Evolutionary conservation across 2,888 invertebrate genomes (phyloP).

Genomic region (Ganaspis brasiliensis): DNA sequence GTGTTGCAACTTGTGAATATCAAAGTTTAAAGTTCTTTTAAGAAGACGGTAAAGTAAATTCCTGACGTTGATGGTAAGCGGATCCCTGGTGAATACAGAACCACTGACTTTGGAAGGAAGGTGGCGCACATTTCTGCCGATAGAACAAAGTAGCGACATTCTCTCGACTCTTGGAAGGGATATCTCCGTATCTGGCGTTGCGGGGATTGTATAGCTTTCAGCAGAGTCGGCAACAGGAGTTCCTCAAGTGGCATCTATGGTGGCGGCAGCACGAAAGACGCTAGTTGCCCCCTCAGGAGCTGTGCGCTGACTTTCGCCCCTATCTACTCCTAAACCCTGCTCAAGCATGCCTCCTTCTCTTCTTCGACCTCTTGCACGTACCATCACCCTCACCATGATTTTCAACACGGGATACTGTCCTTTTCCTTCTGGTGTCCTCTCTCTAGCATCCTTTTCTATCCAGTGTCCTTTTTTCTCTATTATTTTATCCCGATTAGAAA

Average conservation of each 20-base stretch:
- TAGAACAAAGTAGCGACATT: conserved; percentile 43
- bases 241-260: conserved; percentile 72
- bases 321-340: conserved; percentile 71
- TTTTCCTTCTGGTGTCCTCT: conserved; percentile 44
- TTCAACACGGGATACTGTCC: conserved; percentile 13
- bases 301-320: conserved; percentile 76
- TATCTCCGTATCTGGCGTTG: conserved; percentile 23
- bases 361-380: conserved; percentile 60
- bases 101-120: conserved; percentile 18
- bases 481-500: no score
- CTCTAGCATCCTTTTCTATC: conserved; percentile 43
- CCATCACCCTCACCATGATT: conserved; percentile 29
- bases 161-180: conserved; percentile 49
- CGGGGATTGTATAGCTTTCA: conserved; percentile 73
- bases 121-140: conserved; percentile 39
- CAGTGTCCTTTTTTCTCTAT: conserved; percentile 23
- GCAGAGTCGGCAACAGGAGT: conserved; percentile 77
- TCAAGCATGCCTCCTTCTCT: conserved; percentile 63
- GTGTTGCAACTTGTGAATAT: not conserved
- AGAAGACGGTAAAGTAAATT: conserved; percentile 22
- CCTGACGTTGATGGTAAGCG: conserved; percentile 6
- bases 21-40: not conserved
- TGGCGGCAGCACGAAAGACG: conserved; percentile 70
- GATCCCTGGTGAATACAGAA: conserved; percentile 15
- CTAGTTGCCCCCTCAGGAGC: conserved; percentile 79